Conservation (phyloP, 2,888 invertebrate species). For the Oasisia sp. region DNA sequence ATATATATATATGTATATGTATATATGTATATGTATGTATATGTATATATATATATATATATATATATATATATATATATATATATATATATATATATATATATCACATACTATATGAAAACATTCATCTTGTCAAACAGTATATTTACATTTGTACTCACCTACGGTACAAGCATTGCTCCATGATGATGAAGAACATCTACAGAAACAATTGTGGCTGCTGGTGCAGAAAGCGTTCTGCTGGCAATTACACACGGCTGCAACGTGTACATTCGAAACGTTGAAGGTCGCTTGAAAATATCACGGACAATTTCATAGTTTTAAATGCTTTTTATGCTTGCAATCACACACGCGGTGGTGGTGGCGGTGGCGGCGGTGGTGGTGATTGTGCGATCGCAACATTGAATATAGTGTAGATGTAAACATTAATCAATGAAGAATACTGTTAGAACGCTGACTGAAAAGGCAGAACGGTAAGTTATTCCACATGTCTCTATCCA, state of each 20-base stretch:
- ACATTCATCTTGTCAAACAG: background rate
- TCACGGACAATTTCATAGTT: background rate
- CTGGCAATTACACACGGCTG: background rate
- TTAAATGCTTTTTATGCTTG: too few species aligned
- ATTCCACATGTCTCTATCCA: too few species aligned
- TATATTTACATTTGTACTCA: background rate
- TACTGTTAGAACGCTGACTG: too few species aligned
- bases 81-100: background rate
- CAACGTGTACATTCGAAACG: background rate
- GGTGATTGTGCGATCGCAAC: too few species aligned
- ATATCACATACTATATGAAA: background rate
- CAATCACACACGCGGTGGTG: too few species aligned
- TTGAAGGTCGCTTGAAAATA: background rate
- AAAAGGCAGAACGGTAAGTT: too few species aligned
- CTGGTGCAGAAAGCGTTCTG: background rate
- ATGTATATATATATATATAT: too few species aligned
- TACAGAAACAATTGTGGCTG: background rate
- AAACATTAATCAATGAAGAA: too few species aligned
- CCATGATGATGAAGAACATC: background rate
- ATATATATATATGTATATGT: too few species aligned
- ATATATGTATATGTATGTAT: too few species aligned
- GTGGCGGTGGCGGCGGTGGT: too few species aligned
- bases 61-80: background rate
- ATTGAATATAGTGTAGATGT: too few species aligned
- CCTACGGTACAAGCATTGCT: background rate